Evolutionary conservation across 2,797 vertebrate species (phyloP).

Genomic region (Monodelphis domestica): DNA sequence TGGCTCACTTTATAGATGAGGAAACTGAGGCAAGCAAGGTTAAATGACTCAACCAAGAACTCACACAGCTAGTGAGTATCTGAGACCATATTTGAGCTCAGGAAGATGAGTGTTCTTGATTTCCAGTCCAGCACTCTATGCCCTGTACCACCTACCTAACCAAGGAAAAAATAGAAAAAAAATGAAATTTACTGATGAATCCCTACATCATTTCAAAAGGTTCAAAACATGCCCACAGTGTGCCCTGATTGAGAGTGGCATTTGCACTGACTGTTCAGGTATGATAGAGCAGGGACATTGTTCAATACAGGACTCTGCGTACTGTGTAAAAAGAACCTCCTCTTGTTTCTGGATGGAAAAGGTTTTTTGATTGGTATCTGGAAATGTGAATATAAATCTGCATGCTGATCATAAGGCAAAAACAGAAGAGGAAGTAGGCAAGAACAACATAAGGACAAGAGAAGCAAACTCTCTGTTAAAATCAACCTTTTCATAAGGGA

Average conservation of each 20-base stretch:
- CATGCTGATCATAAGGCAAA: conserved; percentile 7
- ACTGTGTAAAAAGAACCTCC: neutral
- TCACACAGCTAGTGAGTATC: too few relatives aligned
- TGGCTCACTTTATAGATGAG: too few relatives aligned
- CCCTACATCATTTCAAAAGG: neutral
- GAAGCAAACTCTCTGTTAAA: conserved; percentile 5
- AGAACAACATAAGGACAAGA: conserved; percentile 5
- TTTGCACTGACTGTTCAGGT: neutral
- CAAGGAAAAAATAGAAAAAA: neutral
- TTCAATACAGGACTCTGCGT: neutral
- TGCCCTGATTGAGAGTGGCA: neutral
- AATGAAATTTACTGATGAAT: neutral
- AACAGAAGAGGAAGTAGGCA: neutral
- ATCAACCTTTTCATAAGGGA: neutral
- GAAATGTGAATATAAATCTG: conserved; percentile 32
- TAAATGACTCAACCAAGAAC: too few relatives aligned
- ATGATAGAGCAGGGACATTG: neutral
- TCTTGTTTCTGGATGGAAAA: conserved; percentile 7
- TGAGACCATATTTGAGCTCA: too few relatives aligned
- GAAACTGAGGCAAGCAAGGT: too few relatives aligned
- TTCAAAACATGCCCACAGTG: neutral
- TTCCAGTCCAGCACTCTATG: too few relatives aligned
- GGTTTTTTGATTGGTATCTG: neutral
- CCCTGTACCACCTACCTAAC: too few relatives aligned
- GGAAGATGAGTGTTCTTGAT: too few relatives aligned